phyloP scores from a whole-genome alignment of 2,797 vertebrate genomes.

The Oreochromis grahami region DNA sequence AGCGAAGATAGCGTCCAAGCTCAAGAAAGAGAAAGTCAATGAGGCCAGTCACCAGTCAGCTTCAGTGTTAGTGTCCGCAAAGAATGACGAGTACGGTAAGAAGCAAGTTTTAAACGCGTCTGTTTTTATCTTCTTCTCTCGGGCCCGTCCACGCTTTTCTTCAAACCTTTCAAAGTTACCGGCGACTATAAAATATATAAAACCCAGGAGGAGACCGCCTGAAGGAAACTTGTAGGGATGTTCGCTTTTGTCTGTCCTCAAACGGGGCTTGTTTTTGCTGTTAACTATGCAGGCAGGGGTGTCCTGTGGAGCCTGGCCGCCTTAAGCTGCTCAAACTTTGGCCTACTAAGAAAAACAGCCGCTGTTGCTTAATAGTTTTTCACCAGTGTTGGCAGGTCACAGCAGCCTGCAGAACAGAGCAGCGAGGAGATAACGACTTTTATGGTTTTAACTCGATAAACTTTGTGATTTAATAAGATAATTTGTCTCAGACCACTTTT shows the following conservation, averaged over 20 bases:
- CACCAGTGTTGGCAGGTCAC: neutral
- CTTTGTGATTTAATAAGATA: neutral
- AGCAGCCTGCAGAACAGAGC: neutral
- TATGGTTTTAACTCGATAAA: neutral
- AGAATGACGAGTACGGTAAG: slow-evolving; percentile 51
- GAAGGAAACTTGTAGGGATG: neutral
- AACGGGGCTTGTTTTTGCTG: neutral
- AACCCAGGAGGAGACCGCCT: neutral
- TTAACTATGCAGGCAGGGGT: neutral
- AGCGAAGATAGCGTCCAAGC: neutral
- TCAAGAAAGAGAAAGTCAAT: neutral
- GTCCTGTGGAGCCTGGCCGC: neutral
- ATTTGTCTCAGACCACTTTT: neutral
- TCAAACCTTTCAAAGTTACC: neutral
- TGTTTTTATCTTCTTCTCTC: neutral
- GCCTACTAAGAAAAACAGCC: neutral
- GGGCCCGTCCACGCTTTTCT: too few relatives aligned
- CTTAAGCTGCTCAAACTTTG: slow-evolving; percentile 7
- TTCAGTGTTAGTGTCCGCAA: neutral
- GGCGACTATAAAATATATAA: neutral
- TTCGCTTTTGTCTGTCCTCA: neutral
- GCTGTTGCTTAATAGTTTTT: neutral
- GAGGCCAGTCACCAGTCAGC: neutral
- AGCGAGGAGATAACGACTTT: neutral
- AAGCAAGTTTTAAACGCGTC: neutral